phyloP scores from a whole-genome alignment of 2,888 invertebrate genomes.

The Stegana nigrithorax region DNA sequence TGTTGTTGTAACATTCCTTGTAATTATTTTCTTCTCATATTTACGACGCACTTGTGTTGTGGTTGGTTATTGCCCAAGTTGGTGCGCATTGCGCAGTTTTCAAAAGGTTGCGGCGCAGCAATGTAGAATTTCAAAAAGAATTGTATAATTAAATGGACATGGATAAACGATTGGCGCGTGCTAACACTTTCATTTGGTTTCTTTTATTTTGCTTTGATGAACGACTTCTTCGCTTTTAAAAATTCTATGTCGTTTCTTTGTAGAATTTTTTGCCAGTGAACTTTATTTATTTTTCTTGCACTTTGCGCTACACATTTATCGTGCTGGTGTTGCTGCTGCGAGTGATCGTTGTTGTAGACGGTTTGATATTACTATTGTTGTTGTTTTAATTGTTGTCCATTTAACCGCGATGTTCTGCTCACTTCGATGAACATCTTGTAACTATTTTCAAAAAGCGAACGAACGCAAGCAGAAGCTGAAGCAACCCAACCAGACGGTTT shows the following conservation, averaged over 20 bases:
- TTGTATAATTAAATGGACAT: background rate
- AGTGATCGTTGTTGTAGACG: background rate
- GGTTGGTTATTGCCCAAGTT: too few relatives aligned
- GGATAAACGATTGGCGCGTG: too few relatives aligned
- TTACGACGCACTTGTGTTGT: background rate
- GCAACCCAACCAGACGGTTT: slow-evolving; percentile 14
- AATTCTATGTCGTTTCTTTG: background rate
- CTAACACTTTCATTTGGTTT: too few relatives aligned
- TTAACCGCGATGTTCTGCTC: slow-evolving; percentile 65
- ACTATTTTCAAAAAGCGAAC: slow-evolving; percentile 66
- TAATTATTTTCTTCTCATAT: background rate
- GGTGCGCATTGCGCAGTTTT: background rate
- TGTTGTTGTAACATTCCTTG: too few relatives aligned
- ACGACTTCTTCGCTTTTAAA: background rate
- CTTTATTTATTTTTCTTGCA: background rate
- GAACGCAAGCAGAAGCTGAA: slow-evolving; percentile 41
- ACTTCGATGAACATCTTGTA: slow-evolving; percentile 67
- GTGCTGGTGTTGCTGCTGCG: slow-evolving; percentile 13
- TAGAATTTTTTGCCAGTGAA: background rate
- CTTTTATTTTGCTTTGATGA: background rate
- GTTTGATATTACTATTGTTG: background rate
- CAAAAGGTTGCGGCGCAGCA: too few relatives aligned
- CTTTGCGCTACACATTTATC: background rate
- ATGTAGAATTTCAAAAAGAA: too few relatives aligned
- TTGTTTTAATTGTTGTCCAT: slow-evolving; percentile 30